These are phyloP conservation scores for Dryadula phaetusa DNA, from an alignment of 2,888 invertebrate genomes.

Conservation along the genomic window DNA sequence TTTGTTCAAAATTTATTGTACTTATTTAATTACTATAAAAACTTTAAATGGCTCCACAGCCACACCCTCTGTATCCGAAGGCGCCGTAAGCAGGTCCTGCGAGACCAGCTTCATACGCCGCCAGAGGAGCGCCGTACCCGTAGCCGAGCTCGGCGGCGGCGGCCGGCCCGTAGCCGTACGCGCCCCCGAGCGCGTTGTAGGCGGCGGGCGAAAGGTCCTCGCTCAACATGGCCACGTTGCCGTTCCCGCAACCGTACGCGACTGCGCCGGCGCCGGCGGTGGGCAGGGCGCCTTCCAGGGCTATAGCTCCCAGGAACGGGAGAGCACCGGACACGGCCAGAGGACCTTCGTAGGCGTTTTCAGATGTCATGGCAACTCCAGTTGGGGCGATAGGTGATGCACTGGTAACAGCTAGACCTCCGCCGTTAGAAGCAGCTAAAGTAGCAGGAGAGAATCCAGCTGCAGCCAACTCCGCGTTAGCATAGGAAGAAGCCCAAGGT, in stretches of 20 bases:
- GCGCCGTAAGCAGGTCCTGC: slow-evolving; percentile 24
- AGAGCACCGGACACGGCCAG: slow-evolving; percentile 58
- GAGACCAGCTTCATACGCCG: slow-evolving; percentile 28
- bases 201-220: slow-evolving; percentile 49
- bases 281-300: slow-evolving; percentile 57
- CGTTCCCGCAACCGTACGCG: slow-evolving; percentile 60
- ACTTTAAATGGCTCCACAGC: slow-evolving; percentile 26
- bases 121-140: slow-evolving; percentile 33
- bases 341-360: slow-evolving; percentile 60
- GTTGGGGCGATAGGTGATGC: slow-evolving; percentile 56
- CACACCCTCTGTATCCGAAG: slow-evolving; percentile 37
- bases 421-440: slow-evolving; percentile 58
- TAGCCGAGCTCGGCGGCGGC: slow-evolving; percentile 28
- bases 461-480: slow-evolving; percentile 48
- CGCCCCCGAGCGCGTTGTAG: slow-evolving; percentile 36
- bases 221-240: slow-evolving; percentile 53
- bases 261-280: slow-evolving; percentile 58
- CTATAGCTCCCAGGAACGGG: slow-evolving; percentile 62
- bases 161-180: slow-evolving; percentile 38
- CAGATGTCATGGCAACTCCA: slow-evolving; percentile 60
- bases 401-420: slow-evolving; percentile 57
- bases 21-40: neutral
- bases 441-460: slow-evolving; percentile 55
- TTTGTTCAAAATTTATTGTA: no score
- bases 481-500: no score